Conservation (phyloP, 2,888 invertebrate species). For the Chrysodeixis includens region DNA sequence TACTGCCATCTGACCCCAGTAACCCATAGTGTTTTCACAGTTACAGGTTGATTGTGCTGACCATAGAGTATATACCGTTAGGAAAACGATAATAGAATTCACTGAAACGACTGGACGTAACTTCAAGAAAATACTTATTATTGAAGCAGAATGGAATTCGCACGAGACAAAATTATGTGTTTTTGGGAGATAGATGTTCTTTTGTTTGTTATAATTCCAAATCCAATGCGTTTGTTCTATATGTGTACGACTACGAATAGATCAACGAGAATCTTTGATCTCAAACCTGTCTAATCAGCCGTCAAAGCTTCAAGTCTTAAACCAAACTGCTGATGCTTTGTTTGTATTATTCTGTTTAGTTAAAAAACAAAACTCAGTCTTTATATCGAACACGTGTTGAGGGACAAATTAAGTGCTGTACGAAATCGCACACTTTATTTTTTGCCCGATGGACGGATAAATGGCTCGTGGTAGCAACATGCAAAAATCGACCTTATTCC, state of each 20-base stretch:
- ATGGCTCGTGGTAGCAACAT: not conserved
- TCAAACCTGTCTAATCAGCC: slow-evolving; percentile 1
- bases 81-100: not conserved
- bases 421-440: slow-evolving; percentile 1
- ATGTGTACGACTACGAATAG: not conserved
- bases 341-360: not conserved
- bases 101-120: not conserved
- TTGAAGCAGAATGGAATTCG: not conserved
- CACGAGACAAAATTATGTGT: not conserved
- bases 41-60: slow-evolving; percentile 19
- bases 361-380: not conserved
- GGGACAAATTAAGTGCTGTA: slow-evolving; percentile 4
- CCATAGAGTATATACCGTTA: not conserved
- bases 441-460: not conserved
- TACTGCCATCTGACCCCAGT: slow-evolving; percentile 31
- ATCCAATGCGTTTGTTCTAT: not conserved
- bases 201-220: not conserved
- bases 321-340: not conserved
- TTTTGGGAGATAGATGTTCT: not conserved
- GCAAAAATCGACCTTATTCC: not conserved
- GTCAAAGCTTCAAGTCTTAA: not conserved
- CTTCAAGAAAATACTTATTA: not conserved
- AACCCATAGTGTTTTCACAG: slow-evolving; percentile 35
- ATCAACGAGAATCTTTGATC: not conserved
- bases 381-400: not conserved